Conservation (phyloP, 2,797 vertebrate genomes). For the Macropodus opercularis region DNA sequence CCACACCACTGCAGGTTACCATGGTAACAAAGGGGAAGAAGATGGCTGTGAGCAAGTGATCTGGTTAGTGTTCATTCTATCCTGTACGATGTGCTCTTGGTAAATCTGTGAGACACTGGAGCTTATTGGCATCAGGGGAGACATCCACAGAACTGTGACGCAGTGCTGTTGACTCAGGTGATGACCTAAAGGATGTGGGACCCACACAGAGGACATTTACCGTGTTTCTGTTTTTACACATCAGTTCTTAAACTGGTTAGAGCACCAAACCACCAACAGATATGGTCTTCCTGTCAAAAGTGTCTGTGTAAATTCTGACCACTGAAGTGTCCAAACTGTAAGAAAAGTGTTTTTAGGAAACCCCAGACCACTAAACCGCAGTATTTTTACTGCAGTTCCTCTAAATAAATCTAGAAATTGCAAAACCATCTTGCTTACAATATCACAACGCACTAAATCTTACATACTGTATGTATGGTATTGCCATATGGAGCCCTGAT, state of each 20-base stretch:
- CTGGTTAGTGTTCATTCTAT: conserved; percentile 34
- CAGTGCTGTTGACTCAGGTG: conserved; percentile 28
- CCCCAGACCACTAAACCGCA: too few species aligned
- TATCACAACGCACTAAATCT: too few species aligned
- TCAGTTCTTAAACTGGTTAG: conserved; percentile 4
- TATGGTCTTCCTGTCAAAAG: not conserved
- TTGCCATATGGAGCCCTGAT: too few species aligned
- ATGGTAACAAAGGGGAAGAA: conserved; percentile 58
- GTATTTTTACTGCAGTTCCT: too few species aligned
- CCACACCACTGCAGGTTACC: conserved; percentile 50
- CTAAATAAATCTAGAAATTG: too few species aligned
- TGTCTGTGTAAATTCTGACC: too few species aligned
- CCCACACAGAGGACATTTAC: not conserved
- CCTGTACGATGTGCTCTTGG: conserved; percentile 27
- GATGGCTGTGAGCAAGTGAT: conserved; percentile 43
- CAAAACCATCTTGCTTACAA: too few species aligned
- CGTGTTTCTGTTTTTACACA: conserved; percentile 22
- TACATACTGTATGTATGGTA: too few species aligned
- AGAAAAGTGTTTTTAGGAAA: too few species aligned
- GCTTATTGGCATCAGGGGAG: conserved; percentile 9
- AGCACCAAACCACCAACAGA: not conserved
- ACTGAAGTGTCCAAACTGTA: too few species aligned
- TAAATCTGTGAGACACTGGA: conserved; percentile 36
- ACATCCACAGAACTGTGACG: conserved; percentile 2
- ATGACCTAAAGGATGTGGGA: not conserved